phyloP scores from a whole-genome alignment of 2,113 vertebrate genomes.

The Elephantulus edwardii region DNA sequence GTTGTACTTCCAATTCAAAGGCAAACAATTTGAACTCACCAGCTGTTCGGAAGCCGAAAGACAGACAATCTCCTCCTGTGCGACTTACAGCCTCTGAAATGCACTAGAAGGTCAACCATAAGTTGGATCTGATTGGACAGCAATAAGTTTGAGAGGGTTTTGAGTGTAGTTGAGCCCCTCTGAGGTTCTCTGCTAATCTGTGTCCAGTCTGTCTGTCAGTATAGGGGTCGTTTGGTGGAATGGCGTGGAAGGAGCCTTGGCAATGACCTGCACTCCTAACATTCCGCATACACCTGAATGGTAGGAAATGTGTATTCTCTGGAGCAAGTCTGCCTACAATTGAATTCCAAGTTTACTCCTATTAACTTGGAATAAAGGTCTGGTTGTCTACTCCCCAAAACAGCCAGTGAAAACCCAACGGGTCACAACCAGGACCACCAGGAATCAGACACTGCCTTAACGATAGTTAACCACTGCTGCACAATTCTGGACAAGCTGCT shows the following conservation, averaged over 20 bases:
- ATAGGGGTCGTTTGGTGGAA: not conserved
- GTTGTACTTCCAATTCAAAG: too few relatives aligned
- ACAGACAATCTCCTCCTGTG: too few relatives aligned
- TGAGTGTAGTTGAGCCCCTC: rapidly evolving
- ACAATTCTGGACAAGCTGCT: not conserved
- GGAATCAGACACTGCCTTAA: not conserved
- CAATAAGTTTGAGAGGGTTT: too few relatives aligned
- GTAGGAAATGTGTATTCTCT: rapidly evolving
- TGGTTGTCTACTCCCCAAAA: not conserved
- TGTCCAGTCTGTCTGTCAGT: not conserved
- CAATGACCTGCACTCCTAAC: not conserved
- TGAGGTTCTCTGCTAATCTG: not conserved
- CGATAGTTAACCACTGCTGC: not conserved
- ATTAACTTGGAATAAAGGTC: not conserved
- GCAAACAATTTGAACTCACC: too few relatives aligned
- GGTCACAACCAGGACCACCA: not conserved
- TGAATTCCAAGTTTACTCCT: not conserved
- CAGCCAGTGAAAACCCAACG: not conserved
- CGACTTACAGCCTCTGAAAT: too few relatives aligned
- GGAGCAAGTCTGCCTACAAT: not conserved
- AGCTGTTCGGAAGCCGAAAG: too few relatives aligned
- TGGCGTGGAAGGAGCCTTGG: not conserved
- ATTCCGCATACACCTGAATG: rapidly evolving
- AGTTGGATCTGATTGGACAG: too few relatives aligned
- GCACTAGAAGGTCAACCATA: too few relatives aligned